Percentiles rank a stretch among this genome's conserved stretches.
Conservation (phyloP, 2,113 vertebrate species). For the Oxyura jamaicensis region DNA sequence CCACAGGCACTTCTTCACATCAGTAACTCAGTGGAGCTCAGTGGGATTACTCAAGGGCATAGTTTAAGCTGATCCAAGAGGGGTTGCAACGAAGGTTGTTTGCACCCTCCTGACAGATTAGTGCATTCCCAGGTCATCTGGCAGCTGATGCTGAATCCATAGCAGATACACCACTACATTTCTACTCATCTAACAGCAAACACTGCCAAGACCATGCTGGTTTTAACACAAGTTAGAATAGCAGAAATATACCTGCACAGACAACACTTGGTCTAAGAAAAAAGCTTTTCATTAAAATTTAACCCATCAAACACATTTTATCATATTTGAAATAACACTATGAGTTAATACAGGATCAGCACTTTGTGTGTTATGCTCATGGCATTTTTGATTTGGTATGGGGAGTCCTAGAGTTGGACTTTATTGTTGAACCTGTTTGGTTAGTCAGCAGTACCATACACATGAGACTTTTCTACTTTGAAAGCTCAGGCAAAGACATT, state of each 20-base stretch:
- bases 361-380: neutral
- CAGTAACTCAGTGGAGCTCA: neutral
- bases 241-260: neutral
- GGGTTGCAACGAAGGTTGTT: neutral
- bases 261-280: accelerated
- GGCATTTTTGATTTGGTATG: neutral
- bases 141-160: neutral
- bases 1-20: neutral
- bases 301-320: neutral
- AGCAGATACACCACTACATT: neutral
- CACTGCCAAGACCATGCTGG: neutral
- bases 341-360: neutral
- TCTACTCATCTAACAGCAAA: neutral
- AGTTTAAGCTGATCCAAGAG: neutral
- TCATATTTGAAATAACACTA: neutral
- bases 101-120: neutral
- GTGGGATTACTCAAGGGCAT: neutral
- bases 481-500: neutral
- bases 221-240: neutral
- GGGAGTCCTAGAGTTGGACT: neutral
- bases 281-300: neutral
- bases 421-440: neutral
- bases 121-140: neutral
- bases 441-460: neutral
- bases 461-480: neutral